Base-by-base conservation (phyloP, 2,888 invertebrate species). In the Lithophane leautieri region DNA sequence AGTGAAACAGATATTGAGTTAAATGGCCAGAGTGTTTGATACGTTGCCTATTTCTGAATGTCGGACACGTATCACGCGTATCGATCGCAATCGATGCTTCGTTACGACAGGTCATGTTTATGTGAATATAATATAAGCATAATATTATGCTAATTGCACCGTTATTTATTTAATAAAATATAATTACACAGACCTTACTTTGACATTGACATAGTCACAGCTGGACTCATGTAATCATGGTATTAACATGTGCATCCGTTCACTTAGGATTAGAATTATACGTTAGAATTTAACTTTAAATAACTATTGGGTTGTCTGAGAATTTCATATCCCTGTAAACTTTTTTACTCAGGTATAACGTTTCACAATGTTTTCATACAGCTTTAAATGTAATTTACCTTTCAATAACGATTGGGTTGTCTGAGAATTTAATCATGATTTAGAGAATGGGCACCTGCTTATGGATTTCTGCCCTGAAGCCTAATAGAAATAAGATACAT, bases 201-300 rank as follows among this genome's bases (percentile, higher is more conserved):
- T 82, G 85, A 81, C 82, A 81, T 84, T 82, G 81, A 40, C 50
- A 60, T 22, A 14, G n/a, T 9, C 14, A 11, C 22, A 54, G 60
- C 22, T 14, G n/a, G 9, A 50, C 16, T 34, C 16, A 42, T 47
- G 52, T 25, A 16, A 47, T 54, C 12, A 19, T 50, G 14, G 22
- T n/a, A 25, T n/a, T 62, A n/a, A n/a, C 14, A n/a, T 40, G 14
- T 40, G 14, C 8, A 6, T 11, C 2, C 11, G 60, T 28, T 9
- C 19, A 22, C 60, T 60, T 61, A 34, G 54, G n/a, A n/a, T 25
- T 14, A 25, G 6, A 34, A 40, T 34, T 34, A n/a, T n/a, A 61
- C 4, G 61, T 22, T 34, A 22, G 0, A 60, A 60, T 58, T 25
- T 58, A 25, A 8, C 16, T 58, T 16, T 58, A 25, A 7, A 25